Evolutionary conservation across 1,140 invertebrate species (phyloP).

Genomic region (Dreissena rostriformis): DNA sequence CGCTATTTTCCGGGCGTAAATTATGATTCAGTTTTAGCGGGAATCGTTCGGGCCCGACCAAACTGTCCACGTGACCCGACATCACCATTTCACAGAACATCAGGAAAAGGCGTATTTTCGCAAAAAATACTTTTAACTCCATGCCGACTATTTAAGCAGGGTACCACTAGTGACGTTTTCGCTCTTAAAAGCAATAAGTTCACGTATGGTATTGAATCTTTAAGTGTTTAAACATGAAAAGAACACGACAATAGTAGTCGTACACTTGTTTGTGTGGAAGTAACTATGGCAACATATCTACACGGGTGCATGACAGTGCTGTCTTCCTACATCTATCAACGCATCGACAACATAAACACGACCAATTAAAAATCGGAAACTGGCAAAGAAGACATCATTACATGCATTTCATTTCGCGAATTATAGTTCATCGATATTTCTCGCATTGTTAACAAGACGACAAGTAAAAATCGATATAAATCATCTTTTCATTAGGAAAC

Average conservation of each 20-base stretch:
- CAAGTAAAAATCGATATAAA: not conserved
- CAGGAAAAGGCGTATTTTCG: not conserved
- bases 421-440: too few species aligned
- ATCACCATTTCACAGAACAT: conserved; percentile 24
- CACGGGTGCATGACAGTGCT: too few species aligned
- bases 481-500: not conserved
- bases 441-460: too few species aligned
- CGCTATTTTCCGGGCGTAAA: conserved; percentile 16
- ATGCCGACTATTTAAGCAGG: conserved; percentile 18
- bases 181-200: not conserved
- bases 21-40: conserved; percentile 45
- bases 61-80: conserved; percentile 16
- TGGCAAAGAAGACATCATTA: too few species aligned
- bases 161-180: not conserved
- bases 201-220: not conserved
- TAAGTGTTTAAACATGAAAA: not conserved
- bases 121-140: conserved; percentile 11
- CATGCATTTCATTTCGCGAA: too few species aligned
- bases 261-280: not conserved
- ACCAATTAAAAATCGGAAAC: too few species aligned
- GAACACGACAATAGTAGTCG: not conserved
- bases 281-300: too few species aligned
- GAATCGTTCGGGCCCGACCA: conserved; percentile 23
- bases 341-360: too few species aligned
- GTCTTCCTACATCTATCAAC: too few species aligned